Evolutionary conservation across 2,113 vertebrate genomes (phyloP), one percentile per base, ranked within the genome.

Genomic region (Oryzias celebensis): DNA sequence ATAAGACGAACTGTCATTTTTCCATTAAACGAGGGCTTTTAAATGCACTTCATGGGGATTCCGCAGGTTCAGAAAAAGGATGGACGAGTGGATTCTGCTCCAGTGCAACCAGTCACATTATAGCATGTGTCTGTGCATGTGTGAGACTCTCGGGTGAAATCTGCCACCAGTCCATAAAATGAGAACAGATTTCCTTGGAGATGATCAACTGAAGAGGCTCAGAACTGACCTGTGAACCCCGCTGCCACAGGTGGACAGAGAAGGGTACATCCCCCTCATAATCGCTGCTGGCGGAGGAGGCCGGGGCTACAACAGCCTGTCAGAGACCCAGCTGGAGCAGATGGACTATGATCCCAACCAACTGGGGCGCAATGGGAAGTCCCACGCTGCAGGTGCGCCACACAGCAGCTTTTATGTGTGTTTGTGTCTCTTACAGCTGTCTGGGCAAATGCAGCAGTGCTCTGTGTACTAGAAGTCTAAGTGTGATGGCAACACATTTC

Each of bases 221-320:
- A 17, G 42, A 14, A 46, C 16, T 67, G 10, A 49, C 62, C 58
- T 42, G n/a, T 58, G 16, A 20, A 28, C 54, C 50, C 31, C 47
- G 13, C 62, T 71, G 51, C 70, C 87, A 74, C 87, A 98, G 96
- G 92, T 97, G 91, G 92, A 94, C 68, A 94, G 93, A 0, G 93
- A 88, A 8, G 87, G 92, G 54, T 91, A 93, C 0, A 73, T 93
- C 48, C 96, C 96, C 45, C 90, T 99, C 78, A 91, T 99, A 85
- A 92, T 99, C 62, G 97, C 96, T 52, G 97, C 96, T 18, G 97
- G 97, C 3, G 97, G 96, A 64, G 97, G 97, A 2, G 97, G 97
- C 69, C 92, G 94, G 54, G 96, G 95, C 70, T 98, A 98, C 69
- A 94, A 93, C 77, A 92, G 91, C 83, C 87, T 80, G 67, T 85